Evolutionary conservation across 2,113 vertebrate species (phyloP).

Genomic region (Pseudonaja textilis): DNA sequence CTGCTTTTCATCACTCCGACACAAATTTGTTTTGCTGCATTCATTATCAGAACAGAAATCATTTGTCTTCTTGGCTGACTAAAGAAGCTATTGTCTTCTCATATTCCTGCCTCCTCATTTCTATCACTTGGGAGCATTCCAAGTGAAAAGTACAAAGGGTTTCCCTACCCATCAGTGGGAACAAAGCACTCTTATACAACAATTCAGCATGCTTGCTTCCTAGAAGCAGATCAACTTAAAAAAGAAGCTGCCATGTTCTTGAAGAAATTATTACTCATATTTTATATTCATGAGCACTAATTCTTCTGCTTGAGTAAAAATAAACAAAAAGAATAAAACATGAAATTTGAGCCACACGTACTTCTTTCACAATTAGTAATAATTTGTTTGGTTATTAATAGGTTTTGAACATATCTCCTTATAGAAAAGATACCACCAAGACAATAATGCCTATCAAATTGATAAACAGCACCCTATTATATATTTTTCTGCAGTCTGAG

Average conservation of each 20-base stretch:
- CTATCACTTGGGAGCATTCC: conserved; percentile 51
- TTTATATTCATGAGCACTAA: neutral
- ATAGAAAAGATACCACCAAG: neutral
- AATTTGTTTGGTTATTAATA: neutral
- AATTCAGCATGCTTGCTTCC: conserved; percentile 1
- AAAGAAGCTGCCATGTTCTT: neutral
- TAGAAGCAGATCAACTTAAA: neutral
- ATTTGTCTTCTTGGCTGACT: conserved; percentile 51
- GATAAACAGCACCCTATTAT: neutral
- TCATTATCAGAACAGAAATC: conserved; percentile 20
- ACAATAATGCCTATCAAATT: neutral
- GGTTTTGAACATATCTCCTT: neutral
- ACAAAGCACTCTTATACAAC: neutral
- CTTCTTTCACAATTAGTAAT: neutral
- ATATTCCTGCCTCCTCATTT: neutral
- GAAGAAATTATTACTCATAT: neutral
- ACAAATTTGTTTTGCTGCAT: conserved; percentile 4
- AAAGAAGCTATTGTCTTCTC: neutral
- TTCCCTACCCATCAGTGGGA: conserved; percentile 30
- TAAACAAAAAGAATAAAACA: neutral
- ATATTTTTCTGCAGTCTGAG: neutral
- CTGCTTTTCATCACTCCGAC: conserved; percentile 1
- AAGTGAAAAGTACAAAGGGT: conserved; percentile 52
- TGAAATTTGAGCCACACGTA: neutral
- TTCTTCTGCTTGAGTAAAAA: neutral